Evolutionary conservation across 2,888 invertebrate species (phyloP).

Genomic region (Nomada ferruginata): DNA sequence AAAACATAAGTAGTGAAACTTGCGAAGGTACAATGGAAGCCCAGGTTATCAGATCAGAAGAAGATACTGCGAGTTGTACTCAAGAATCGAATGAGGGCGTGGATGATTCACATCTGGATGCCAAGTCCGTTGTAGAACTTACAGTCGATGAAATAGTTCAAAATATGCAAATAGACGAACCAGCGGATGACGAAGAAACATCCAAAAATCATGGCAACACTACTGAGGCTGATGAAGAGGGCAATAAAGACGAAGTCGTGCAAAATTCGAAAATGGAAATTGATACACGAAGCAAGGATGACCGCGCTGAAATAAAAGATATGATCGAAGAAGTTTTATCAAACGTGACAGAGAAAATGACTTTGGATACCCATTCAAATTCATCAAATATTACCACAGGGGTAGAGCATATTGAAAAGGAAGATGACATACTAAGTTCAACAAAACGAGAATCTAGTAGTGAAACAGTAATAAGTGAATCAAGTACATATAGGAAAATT

Average conservation of each 20-base stretch:
- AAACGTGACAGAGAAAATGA: neutral
- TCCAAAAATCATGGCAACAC: neutral
- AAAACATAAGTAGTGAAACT: neutral
- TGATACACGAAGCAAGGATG: neutral
- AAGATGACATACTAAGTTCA: neutral
- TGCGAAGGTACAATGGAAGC: neutral
- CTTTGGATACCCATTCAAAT: neutral
- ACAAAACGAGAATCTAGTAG: neutral
- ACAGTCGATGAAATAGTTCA: conserved; percentile 71
- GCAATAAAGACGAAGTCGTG: neutral
- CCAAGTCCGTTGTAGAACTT: conserved; percentile 51
- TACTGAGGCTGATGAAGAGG: neutral
- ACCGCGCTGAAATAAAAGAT: neutral
- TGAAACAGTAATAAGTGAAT: neutral
- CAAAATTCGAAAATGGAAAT: neutral
- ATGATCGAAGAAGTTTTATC: neutral
- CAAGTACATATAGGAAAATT: neutral
- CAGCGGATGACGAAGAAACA: conserved; percentile 1
- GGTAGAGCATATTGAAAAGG: neutral
- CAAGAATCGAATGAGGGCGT: neutral
- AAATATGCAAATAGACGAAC: conserved; percentile 53
- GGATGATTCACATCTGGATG: neutral
- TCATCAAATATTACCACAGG: neutral
- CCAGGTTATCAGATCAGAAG: neutral
- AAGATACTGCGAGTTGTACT: neutral